Base-by-base conservation (phyloP, 2,888 invertebrate genomes). In the Dynastes tityus region DNA sequence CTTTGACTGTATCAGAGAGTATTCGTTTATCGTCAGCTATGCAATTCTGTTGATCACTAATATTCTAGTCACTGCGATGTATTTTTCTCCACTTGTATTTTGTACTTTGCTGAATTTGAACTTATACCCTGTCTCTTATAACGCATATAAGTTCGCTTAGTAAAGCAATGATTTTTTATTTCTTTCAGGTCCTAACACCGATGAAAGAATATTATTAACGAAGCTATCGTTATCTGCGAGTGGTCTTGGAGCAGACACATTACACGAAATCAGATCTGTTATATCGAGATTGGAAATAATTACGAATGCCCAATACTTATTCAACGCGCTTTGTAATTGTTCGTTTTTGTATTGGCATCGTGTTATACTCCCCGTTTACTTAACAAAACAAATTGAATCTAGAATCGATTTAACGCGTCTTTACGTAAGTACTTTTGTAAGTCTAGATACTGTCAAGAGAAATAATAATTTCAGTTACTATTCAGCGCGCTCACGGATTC, bases 271-370 rank as follows among this genome's bases (percentile, higher is more conserved):
- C 74, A 90, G 92, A 65, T 89, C 90, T 49, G 89, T 93, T 61
- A 88, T 96, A 70, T 91, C 92, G 83, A 93, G 94, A 84, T 90
- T 95, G 74, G 92, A 93, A 85, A 88, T 90, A 63, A 89, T 96
- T 70, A 90, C 92, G 70, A 91, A 91, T 83, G 90, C 94, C 80
- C 90, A 91, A 55, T 86, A 89, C 13, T 88, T 91, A 78, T 87
- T 96, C 80, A 89, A 91, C 68, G 88, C 89, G 80, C 90, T 93
- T 32, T 94, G 94, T 87, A 92, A 95, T 86, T 94, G 95, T 83
- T 93, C 94, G 51, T 95, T 95, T 89, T 89, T 97, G 75, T 93
- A 94, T 86, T 96, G 95, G 94, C 96, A 97, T 89, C 92, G 94
- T 85, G 92, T 94, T 82, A 90, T 96, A 75, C 90, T 96, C 74